Percentiles rank a stretch among this genome's conserved stretches.
phyloP scores from a whole-genome alignment of 64 coral and sea anemone genomes.

The Pachyseris speciosa region DNA sequence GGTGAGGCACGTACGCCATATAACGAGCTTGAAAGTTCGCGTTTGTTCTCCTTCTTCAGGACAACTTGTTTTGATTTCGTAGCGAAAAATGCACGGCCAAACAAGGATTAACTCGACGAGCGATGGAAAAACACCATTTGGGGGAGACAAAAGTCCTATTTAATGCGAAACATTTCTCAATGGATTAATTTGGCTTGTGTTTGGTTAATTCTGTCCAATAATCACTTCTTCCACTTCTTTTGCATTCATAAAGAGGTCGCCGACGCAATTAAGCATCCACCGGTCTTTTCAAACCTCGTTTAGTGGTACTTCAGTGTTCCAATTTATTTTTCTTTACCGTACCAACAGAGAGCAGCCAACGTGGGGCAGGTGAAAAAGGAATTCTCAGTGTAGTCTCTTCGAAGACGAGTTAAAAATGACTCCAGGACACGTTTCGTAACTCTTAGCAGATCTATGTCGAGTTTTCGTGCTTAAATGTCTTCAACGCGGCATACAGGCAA shows the following conservation, averaged over 20 bases:
- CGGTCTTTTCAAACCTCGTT: neutral
- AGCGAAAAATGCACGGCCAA: neutral
- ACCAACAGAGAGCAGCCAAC: neutral
- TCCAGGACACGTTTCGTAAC: neutral
- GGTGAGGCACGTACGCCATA: neutral
- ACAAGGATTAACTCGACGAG: conserved; percentile 37
- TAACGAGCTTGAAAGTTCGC: conserved; percentile 33
- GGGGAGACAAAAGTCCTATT: conserved; percentile 79
- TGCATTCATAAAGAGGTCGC: conserved; percentile 86
- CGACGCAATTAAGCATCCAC: conserved; percentile 72
- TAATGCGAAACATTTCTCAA: conserved; percentile 92
- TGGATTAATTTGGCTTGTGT: conserved; percentile 94
- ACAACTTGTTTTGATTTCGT: neutral
- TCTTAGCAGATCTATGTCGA: neutral
- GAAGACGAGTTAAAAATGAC: conserved; percentile 8
- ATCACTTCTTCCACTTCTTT: conserved; percentile 77
- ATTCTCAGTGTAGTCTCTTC: neutral
- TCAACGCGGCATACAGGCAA: conserved; percentile 59
- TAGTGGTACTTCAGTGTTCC: conserved; percentile 1
- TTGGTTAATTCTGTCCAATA: conserved; percentile 94
- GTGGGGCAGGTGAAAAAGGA: neutral
- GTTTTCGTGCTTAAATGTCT: conserved; percentile 53
- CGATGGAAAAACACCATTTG: conserved; percentile 22
- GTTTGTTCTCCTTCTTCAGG: neutral
- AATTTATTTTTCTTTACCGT: conserved; percentile 3